phyloP scores from a whole-genome alignment of 2,113 vertebrate species.

The Poeciliopsis prolifica region DNA sequence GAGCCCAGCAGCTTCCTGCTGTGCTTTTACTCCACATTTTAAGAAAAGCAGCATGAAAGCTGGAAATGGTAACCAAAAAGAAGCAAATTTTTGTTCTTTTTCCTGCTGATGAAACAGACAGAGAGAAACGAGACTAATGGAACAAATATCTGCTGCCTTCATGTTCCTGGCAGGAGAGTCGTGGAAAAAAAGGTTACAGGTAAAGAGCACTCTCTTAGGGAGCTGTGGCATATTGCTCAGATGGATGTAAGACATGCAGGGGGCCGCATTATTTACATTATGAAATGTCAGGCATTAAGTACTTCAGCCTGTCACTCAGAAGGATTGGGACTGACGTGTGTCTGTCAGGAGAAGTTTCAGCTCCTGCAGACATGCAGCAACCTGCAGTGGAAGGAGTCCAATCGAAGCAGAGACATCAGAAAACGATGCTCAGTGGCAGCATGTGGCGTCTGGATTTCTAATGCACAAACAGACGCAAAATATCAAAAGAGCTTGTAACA shows the following conservation, averaged over 20 bases:
- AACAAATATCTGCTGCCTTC: slow-evolving; percentile 17
- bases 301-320: slow-evolving; percentile 38
- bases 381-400: slow-evolving; percentile 11
- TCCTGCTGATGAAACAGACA: background rate
- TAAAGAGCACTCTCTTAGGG: slow-evolving; percentile 44
- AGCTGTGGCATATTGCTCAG: slow-evolving; percentile 50
- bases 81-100: background rate
- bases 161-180: slow-evolving; percentile 2
- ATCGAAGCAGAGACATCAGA: slow-evolving; percentile 14
- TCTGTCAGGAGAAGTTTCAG: slow-evolving; percentile 36
- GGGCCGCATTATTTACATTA: slow-evolving; percentile 64
- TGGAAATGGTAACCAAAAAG: background rate
- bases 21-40: background rate
- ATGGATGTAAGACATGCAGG: slow-evolving; percentile 37
- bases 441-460: background rate
- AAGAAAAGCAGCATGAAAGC: background rate
- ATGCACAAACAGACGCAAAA: slow-evolving; percentile 1
- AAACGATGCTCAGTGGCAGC: slow-evolving; percentile 12
- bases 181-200: slow-evolving; percentile 57
- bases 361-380: slow-evolving; percentile 16
- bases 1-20: background rate
- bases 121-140: background rate
- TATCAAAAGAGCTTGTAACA: slow-evolving; percentile 35
- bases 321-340: slow-evolving; percentile 33
- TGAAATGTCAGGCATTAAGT: slow-evolving; percentile 69